Conservation (phyloP, 2,113 vertebrate species). For the Oryzias celebensis region DNA sequence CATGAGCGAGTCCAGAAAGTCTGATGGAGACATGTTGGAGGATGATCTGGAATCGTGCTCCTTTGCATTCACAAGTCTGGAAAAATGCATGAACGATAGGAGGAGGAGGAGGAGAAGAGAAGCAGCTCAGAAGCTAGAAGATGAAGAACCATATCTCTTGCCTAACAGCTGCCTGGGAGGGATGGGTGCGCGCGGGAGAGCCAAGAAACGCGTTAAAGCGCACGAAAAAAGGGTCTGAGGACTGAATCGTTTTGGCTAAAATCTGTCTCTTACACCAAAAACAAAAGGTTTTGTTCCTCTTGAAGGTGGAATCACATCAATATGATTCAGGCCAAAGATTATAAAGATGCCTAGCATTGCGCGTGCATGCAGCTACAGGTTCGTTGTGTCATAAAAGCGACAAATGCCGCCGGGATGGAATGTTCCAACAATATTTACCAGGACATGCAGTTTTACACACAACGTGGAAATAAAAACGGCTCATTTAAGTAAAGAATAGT, state of each 20-base stretch:
- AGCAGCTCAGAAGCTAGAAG: constrained; percentile 41
- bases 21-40: constrained; percentile 93
- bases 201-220: constrained; percentile 37
- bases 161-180: constrained; percentile 34
- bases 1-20: constrained; percentile 99
- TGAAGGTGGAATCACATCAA: not conserved
- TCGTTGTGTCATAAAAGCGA: not conserved
- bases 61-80: constrained; percentile 88
- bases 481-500: no score
- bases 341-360: not conserved
- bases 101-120: constrained; percentile 6
- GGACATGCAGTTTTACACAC: not conserved
- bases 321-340: not conserved
- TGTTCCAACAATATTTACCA: not conserved
- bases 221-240: constrained; percentile 1
- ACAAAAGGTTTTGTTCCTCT: not conserved
- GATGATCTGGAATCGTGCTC: constrained; percentile 93
- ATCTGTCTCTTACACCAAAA: not conserved
- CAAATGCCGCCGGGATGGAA: not conserved
- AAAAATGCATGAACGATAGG: constrained; percentile 10
- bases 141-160: constrained; percentile 52
- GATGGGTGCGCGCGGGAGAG: constrained; percentile 28
- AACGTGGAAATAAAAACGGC: no score
- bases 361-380: constrained; percentile 8
- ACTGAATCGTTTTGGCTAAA: no score